These are phyloP conservation scores for Agrenia bidenticulata DNA, from an alignment of 2,888 invertebrate genomes.

Conservation along the genomic window DNA sequence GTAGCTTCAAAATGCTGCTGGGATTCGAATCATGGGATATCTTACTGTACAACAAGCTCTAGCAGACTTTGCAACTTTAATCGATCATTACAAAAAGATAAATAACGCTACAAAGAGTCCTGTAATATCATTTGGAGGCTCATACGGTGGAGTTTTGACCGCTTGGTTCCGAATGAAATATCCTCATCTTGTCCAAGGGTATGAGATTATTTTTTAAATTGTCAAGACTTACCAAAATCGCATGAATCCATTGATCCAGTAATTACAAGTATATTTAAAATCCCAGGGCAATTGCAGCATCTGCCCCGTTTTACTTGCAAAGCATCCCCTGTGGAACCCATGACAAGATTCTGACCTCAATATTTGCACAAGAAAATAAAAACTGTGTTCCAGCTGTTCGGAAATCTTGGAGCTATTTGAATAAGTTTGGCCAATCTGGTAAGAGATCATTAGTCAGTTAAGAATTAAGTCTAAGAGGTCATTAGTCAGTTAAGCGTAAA, in stretches of 20 bases:
- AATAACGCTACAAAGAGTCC: slow-evolving; percentile 60
- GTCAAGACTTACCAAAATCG: not conserved
- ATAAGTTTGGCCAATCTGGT: slow-evolving; percentile 61
- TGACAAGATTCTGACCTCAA: slow-evolving; percentile 73
- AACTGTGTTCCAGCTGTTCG: slow-evolving; percentile 71
- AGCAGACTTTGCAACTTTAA: slow-evolving; percentile 83
- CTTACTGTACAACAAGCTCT: slow-evolving; percentile 86
- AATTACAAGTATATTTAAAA: not conserved
- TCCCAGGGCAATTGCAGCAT: slow-evolving; percentile 81
- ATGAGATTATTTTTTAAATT: slow-evolving; percentile 39
- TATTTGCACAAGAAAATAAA: slow-evolving; percentile 63
- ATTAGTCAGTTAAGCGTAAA: not conserved
- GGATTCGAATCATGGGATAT: slow-evolving; percentile 64
- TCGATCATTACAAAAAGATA: slow-evolving; percentile 65
- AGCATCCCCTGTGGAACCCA: slow-evolving; percentile 76
- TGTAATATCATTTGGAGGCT: slow-evolving; percentile 81
- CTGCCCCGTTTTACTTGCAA: slow-evolving; percentile 80
- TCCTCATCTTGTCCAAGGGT: slow-evolving; percentile 80
- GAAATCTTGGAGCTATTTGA: slow-evolving; percentile 74
- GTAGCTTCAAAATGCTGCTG: not conserved
- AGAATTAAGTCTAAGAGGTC: not conserved
- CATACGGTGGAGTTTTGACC: slow-evolving; percentile 95
- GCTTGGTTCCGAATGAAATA: slow-evolving; percentile 96
- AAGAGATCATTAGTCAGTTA: too few species aligned
- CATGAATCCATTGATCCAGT: too few species aligned